phyloP scores from a whole-genome alignment of 2,113 vertebrate species.

The Osmerus mordax region DNA sequence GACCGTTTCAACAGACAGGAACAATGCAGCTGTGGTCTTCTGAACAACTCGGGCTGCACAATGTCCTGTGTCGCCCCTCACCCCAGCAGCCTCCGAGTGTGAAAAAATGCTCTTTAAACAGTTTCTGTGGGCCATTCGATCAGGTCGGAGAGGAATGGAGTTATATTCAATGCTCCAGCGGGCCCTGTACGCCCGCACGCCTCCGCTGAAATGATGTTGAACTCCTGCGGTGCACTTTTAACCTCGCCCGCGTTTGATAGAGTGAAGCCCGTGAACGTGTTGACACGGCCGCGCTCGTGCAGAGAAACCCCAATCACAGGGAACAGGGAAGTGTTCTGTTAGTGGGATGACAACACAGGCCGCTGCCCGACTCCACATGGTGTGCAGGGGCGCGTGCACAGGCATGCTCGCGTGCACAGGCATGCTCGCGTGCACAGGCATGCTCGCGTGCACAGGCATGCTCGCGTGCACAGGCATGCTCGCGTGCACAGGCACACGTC shows the following conservation, averaged over 20 bases:
- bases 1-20: too few relatives aligned
- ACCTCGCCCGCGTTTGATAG: conserved; percentile 51
- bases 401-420: too few relatives aligned
- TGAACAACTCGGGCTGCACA: background rate
- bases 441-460: too few relatives aligned
- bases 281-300: conserved; percentile 40
- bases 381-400: background rate
- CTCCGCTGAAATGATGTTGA: conserved; percentile 46
- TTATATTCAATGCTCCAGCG: conserved; percentile 16
- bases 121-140: background rate
- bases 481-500: background rate
- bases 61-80: background rate
- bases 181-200: conserved; percentile 1
- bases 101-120: background rate
- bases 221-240: conserved; percentile 45
- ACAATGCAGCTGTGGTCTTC: too few relatives aligned
- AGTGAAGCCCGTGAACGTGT: conserved; percentile 48
- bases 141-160: background rate
- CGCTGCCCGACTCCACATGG: conserved; percentile 14
- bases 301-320: conserved; percentile 48
- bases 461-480: background rate
- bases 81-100: background rate
- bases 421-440: background rate
- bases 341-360: conserved; percentile 3
- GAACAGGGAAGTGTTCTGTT: conserved; percentile 10